Evolutionary conservation across 2,888 invertebrate genomes (phyloP).

Genomic region (Trisateles emortualis): DNA sequence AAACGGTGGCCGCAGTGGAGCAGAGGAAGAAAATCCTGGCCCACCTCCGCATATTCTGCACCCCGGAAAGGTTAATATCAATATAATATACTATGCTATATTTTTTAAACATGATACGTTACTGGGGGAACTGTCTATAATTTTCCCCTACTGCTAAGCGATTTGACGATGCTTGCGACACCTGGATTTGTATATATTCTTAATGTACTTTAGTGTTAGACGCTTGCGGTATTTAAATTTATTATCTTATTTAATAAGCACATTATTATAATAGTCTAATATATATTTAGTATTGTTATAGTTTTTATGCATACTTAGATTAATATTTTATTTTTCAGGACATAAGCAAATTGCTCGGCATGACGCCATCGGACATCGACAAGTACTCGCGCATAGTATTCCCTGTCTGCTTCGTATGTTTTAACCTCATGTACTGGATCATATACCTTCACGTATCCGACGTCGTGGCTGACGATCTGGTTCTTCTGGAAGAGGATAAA

Average conservation of each 20-base stretch:
- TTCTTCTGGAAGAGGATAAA: conserved; percentile 89
- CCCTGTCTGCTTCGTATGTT: conserved; percentile 99
- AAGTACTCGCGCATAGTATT: conserved; percentile 99
- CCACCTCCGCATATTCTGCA: conserved; percentile 88
- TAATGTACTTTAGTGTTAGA: background rate
- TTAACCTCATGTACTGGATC: conserved; percentile 99
- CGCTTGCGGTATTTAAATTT: conserved; percentile 5
- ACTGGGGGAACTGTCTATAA: too few species aligned
- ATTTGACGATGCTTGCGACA: conserved; percentile 14
- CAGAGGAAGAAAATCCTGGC: conserved; percentile 60
- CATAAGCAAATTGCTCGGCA: conserved; percentile 96
- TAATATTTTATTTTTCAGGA: conserved; percentile 81
- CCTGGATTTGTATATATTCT: background rate
- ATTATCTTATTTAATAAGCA: background rate
- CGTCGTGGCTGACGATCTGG: conserved; percentile 97
- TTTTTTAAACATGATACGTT: too few species aligned
- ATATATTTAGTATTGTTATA: background rate
- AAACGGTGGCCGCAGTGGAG: conserved; percentile 90
- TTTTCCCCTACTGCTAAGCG: conserved; percentile 16
- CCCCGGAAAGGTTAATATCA: conserved; percentile 61
- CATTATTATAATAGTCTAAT: background rate
- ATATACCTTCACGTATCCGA: conserved; percentile 98
- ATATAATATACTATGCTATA: conserved; percentile 12
- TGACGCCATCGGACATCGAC: conserved; percentile 99
- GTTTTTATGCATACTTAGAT: background rate